Base-by-base conservation (phyloP, 2,113 vertebrate species). In the Lasiurus borealis region DNA sequence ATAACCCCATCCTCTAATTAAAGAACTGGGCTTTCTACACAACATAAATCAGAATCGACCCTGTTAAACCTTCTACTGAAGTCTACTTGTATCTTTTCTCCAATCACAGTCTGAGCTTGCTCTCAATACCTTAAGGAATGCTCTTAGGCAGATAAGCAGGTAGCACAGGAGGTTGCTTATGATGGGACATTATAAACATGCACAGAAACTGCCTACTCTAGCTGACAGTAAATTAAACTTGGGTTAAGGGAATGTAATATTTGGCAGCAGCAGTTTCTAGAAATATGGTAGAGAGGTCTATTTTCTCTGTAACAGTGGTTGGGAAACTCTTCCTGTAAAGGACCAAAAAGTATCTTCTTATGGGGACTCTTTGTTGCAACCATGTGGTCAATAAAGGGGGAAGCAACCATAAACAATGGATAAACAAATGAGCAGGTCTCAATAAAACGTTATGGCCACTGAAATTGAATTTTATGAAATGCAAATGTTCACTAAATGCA, bases 401-500 rank as follows among this genome's bases (percentile, higher is more conserved):
- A 84, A 57, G 10, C 0, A 77, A 12, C n/a, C 13, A 29, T 10
- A 73, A 13, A 77, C n/a, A 82, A 57, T 8, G 40, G 12, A 21
- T 4, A 85, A 93, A 77, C 31, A 81, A 87, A 34, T 44, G 6
- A 68, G 4, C 2, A 12, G 82, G 3, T n/a, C 8, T 48, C 27
- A 52, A 1, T 88, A 68, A 85, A 94, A 73, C 21, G 59, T 66
- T 76, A 85, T 72, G 21, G 11, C 29, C 27, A 54, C 5, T 88
- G 34, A 77, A 82, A 83, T 54, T 77, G 34, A 82, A 29, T 93
- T 85, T 72, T 1, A 31, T 54, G 19, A 77, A 69, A 57, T 81
- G 4, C 6, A 80, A 85, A 91, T 85, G 54, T 66, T 84, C 36
- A 68, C 52, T 81, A 88, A 88, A 40, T 54, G 11, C 7, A 84